These are phyloP conservation scores for Dinomys branickii DNA, from an alignment of 2,113 vertebrate genomes.

Conservation along the genomic window DNA sequence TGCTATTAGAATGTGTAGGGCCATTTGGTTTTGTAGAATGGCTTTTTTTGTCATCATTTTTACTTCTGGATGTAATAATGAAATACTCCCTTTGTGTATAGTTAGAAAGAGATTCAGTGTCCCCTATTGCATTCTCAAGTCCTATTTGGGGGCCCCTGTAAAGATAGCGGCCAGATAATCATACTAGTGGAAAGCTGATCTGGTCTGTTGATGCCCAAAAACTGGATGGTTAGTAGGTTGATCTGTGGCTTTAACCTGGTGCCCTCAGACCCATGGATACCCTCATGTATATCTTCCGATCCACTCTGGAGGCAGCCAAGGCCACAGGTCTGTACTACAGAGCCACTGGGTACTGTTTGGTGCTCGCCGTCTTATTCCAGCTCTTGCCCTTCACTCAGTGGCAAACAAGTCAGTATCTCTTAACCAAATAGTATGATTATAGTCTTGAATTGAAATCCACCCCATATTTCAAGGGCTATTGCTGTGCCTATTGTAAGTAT, in stretches of 20 bases:
- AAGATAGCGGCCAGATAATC: neutral
- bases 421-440: neutral
- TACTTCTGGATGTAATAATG: neutral
- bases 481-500: neutral
- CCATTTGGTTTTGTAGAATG: neutral
- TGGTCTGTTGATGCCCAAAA: neutral
- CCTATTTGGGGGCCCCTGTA: neutral
- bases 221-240: neutral
- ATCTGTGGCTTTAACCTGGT: neutral
- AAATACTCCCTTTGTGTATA: neutral
- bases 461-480: neutral
- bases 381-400: neutral
- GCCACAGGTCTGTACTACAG: neutral
- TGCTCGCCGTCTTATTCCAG: neutral
- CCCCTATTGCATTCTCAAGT: neutral
- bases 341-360: neutral
- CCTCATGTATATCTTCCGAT: neutral
- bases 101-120: neutral
- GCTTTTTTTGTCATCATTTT: neutral
- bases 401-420: neutral
- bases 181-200: neutral
- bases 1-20: neutral
- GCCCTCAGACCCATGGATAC: neutral
- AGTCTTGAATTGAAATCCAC: neutral
- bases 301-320: neutral